These are phyloP conservation scores for Epirrhoe tristata DNA, from an alignment of 2,888 invertebrate species.

Conservation along the genomic window DNA sequence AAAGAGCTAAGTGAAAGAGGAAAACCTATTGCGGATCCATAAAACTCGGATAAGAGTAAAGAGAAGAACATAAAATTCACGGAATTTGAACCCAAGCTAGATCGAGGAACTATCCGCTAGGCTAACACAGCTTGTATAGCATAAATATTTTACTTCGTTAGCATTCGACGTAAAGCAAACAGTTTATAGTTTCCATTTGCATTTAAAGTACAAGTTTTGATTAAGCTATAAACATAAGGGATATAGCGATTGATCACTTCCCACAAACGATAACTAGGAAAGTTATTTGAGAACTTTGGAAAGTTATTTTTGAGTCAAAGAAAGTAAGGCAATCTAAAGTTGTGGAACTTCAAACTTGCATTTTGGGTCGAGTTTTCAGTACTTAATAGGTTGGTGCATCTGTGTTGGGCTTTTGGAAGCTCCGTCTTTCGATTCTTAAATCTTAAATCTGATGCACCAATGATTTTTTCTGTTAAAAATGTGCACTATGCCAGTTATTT, in stretches of 20 bases:
- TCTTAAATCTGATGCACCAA: too few relatives aligned
- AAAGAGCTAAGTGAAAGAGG: too few relatives aligned
- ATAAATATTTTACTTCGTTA: slow-evolving; percentile 45
- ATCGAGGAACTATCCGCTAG: too few relatives aligned
- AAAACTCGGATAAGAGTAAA: too few relatives aligned
- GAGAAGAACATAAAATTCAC: too few relatives aligned
- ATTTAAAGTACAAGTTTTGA: slow-evolving; percentile 47
- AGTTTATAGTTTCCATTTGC: slow-evolving; percentile 51
- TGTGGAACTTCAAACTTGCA: not conserved
- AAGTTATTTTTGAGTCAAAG: slow-evolving; percentile 9
- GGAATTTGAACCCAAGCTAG: too few relatives aligned
- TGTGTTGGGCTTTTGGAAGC: too few relatives aligned
- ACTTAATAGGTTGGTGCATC: not conserved
- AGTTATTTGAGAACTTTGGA: not conserved
- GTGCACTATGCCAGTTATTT: too few relatives aligned
- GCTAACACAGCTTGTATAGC: slow-evolving; percentile 9
- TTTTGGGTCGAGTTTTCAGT: not conserved
- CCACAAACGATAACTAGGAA: slow-evolving; percentile 3
- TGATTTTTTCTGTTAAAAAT: too few relatives aligned
- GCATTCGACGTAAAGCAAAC: slow-evolving; percentile 45
- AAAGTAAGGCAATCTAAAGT: not conserved
- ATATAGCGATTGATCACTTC: slow-evolving; percentile 14
- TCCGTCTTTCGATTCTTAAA: too few relatives aligned
- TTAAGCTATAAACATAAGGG: slow-evolving; percentile 44
- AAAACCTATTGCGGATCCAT: too few relatives aligned